Conservation (phyloP, 2,888 invertebrate species). For the Scaptomyza caliginosa region DNA sequence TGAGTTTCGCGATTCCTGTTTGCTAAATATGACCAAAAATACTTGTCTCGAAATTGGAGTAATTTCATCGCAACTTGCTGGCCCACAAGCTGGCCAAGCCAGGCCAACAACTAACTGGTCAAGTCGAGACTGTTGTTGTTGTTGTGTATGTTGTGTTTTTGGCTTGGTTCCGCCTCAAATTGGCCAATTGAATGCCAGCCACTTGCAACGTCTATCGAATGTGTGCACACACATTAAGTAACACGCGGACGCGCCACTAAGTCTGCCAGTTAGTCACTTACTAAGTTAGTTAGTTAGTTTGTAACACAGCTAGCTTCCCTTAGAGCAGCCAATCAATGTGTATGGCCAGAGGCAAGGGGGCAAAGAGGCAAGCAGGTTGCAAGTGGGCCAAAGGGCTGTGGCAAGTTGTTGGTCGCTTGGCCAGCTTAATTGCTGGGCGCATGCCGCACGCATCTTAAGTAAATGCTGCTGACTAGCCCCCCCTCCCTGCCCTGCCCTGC, state of each 20-base stretch:
- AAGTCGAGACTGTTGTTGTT: constrained; percentile 8
- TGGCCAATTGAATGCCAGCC: constrained; percentile 33
- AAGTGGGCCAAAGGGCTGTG: constrained; percentile 6
- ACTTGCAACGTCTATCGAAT: constrained; percentile 42
- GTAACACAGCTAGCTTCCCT: too few relatives aligned
- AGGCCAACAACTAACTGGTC: constrained; percentile 26
- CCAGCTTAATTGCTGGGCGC: constrained; percentile 56
- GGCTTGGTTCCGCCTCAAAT: constrained; percentile 70
- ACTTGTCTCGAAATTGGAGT: constrained; percentile 80
- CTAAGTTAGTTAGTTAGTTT: constrained; percentile 46
- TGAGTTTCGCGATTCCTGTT: constrained; percentile 62
- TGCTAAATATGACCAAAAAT: constrained; percentile 81
- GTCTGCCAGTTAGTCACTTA: constrained; percentile 56
- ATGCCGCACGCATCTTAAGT: constrained; percentile 69
- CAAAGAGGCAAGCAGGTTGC: constrained; percentile 7
- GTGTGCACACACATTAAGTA: constrained; percentile 66
- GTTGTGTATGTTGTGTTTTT: neutral
- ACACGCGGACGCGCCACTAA: constrained; percentile 71
- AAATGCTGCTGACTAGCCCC: constrained; percentile 30
- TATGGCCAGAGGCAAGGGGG: too few relatives aligned
- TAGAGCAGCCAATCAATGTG: too few relatives aligned
- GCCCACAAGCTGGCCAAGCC: constrained; percentile 11
- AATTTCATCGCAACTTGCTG: constrained; percentile 67
- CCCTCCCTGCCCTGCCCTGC: fast-evolving
- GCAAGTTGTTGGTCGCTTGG: neutral